Evolutionary conservation across 2,797 vertebrate genomes (phyloP), one percentile per base, ranked within the genome.

Genomic region (Ciconia nigra): DNA sequence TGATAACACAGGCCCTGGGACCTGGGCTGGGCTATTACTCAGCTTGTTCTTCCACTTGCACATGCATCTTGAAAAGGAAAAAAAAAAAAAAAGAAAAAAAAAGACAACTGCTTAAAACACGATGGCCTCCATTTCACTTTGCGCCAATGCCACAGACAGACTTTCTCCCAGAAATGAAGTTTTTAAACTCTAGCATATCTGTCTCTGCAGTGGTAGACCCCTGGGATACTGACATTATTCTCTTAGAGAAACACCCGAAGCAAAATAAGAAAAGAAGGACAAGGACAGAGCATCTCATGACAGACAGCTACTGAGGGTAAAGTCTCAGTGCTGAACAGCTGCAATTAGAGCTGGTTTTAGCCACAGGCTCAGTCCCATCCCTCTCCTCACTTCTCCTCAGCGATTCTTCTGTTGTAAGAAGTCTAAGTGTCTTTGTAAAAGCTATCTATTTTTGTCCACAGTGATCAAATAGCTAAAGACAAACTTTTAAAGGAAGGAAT

Each of bases 331-430:
- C 83, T 61, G 82, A 92, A 63, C 65, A 94, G 93, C 85, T 94
- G 93, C 94, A 97, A 95, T 95, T 91, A 93, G 87, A 94, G 95
- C 83, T 61, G 76, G 83, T 55, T 93, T 93, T 94, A 93, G 95
- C 95, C 87, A 92, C 0, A 1, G 89, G 94, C 93, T 95, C 61
- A 79, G 87, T 62, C 90, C 87, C 55, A 44, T 72, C 78, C 65
- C 69, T 41, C 80, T 91, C 72, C 84, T 69, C 84, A 37, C 65
- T 93, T 59, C 84, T 83, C 54, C 80, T 62, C 91, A 77, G 84
- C 29, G 54, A 78, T 55, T 85, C 83, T 65, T 61, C 85, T 29
- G 37, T 52, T 94, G 31, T 59, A 55, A 90, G 80, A 93, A 91
- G 76, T 39, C 69, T 25, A 31, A 85, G 29, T 58, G 85, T 69